Evolutionary conservation across 2,797 vertebrate species (phyloP).

Genomic region (Hybognathus amarus): DNA sequence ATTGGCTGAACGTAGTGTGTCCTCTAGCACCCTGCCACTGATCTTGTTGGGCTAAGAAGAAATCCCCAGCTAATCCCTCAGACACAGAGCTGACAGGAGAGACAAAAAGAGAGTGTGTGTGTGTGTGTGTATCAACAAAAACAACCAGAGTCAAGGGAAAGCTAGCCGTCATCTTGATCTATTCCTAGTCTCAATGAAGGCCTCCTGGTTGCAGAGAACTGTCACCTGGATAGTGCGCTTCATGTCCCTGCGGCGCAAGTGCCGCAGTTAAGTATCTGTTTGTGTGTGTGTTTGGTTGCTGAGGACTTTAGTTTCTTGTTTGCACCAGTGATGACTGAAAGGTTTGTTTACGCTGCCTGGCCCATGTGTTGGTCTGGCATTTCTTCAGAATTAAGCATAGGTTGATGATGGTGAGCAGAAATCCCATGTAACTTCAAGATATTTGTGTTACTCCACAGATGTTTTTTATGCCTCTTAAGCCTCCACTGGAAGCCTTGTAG

Average conservation of each 20-base stretch:
- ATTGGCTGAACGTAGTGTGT: constrained; percentile 16
- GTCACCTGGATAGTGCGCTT: constrained; percentile 75
- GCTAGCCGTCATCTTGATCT: constrained; percentile 6
- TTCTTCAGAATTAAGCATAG: not conserved
- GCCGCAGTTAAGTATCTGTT: constrained; percentile 75
- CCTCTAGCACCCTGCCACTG: constrained; percentile 38
- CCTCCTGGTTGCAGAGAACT: constrained; percentile 72
- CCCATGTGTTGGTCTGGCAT: constrained; percentile 23
- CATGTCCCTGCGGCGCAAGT: constrained; percentile 74
- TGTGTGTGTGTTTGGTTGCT: constrained; percentile 11
- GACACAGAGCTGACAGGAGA: constrained; percentile 23
- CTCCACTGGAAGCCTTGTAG: not conserved
- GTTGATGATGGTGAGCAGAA: constrained; percentile 8
- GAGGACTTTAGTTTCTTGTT: constrained; percentile 11
- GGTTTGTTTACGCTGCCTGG: constrained; percentile 8
- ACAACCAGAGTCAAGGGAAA: not conserved
- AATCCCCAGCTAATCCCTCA: constrained; percentile 77
- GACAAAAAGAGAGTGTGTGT: not conserved
- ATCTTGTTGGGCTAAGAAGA: constrained; percentile 72
- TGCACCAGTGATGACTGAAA: not conserved
- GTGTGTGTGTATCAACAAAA: constrained; percentile 24
- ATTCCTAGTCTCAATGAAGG: constrained; percentile 64
- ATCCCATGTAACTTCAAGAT: constrained; percentile 7
- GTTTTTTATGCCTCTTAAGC: not conserved
- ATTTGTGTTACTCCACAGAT: constrained; percentile 18